These are phyloP conservation scores for Batillaria attramentaria DNA, from an alignment of 1,140 invertebrate genomes.

Conservation along the genomic window DNA sequence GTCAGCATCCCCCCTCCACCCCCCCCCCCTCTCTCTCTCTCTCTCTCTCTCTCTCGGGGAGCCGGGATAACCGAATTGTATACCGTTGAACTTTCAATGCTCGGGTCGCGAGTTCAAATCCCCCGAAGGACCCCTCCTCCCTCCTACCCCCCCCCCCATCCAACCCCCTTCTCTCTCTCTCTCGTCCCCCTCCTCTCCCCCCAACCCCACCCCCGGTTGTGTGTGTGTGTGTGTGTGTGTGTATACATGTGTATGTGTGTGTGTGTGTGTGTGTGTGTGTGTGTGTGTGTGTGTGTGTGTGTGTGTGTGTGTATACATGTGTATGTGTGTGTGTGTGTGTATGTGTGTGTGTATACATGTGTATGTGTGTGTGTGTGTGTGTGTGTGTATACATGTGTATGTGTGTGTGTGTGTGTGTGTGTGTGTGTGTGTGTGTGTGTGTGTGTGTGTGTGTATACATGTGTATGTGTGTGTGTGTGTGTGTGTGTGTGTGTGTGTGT, in stretches of 20 bases:
- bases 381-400: background rate
- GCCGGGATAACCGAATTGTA: too few species aligned
- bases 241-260: background rate
- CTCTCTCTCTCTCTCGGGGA: slow-evolving; percentile 7
- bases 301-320: background rate
- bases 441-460: slow-evolving; percentile 11
- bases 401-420: background rate
- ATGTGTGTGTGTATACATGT: background rate
- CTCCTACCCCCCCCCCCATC: background rate
- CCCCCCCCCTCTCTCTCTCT: background rate
- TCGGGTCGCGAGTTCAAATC: background rate
- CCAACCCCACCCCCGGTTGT: background rate
- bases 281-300: background rate
- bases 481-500: slow-evolving; percentile 14
- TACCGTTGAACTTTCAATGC: background rate
- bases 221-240: background rate
- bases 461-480: slow-evolving; percentile 2
- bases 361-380: background rate
- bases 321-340: background rate
- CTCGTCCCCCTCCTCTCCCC: background rate
- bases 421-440: slow-evolving; percentile 6
- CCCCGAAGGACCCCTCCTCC: too few species aligned
- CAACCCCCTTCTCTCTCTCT: background rate
- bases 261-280: background rate
- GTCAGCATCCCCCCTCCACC: too few species aligned